phyloP scores from a whole-genome alignment of 2,888 invertebrate species.

The Halocaridina rubra region DNA sequence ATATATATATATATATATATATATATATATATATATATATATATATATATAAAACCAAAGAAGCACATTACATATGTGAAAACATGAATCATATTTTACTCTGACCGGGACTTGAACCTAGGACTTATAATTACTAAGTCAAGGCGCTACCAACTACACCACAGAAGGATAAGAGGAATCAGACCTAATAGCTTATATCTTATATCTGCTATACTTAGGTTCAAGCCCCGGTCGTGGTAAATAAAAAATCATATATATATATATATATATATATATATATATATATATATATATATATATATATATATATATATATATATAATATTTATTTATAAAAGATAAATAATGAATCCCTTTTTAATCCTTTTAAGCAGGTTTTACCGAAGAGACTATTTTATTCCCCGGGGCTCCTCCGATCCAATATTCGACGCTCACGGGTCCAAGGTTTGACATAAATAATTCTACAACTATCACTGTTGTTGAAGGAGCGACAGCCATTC shows the following conservation, averaged over 20 bases:
- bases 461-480: not conserved
- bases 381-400: not conserved
- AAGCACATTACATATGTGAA: too few species aligned
- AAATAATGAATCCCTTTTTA: not conserved
- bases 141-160: too few species aligned
- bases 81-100: too few species aligned
- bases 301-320: not conserved
- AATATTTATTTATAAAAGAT: not conserved
- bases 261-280: not conserved
- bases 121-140: too few species aligned
- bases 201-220: too few species aligned
- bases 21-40: too few species aligned
- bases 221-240: too few species aligned
- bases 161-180: too few species aligned
- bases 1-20: too few species aligned
- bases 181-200: too few species aligned
- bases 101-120: too few species aligned
- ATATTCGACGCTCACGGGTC: constrained; percentile 22
- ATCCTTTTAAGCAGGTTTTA: not conserved
- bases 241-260: not conserved
- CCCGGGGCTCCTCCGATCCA: constrained; percentile 38
- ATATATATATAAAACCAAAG: too few species aligned
- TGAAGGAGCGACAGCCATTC: constrained; percentile 27
- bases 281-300: not conserved
- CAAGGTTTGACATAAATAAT: not conserved